Conservation (phyloP, 2,797 vertebrate genomes). For the Avahi laniger region DNA sequence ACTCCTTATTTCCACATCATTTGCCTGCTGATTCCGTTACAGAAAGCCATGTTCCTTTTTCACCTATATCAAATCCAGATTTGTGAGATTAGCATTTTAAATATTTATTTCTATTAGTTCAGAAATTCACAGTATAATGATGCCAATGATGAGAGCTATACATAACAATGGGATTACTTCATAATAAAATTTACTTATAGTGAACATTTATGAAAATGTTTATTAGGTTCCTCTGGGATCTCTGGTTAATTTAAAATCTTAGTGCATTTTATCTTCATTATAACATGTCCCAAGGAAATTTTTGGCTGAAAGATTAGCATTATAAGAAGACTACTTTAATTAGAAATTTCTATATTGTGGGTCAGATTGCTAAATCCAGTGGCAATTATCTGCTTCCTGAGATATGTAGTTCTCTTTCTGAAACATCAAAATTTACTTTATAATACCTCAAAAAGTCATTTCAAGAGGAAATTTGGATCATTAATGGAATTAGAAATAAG, state of each 20-base stretch:
- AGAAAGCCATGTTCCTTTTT: not conserved
- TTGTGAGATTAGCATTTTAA: conserved; percentile 39
- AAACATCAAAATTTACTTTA: conserved; percentile 60
- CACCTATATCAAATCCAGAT: not conserved
- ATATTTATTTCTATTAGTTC: conserved; percentile 36
- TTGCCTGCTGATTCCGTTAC: not conserved
- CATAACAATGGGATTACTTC: conserved; percentile 35
- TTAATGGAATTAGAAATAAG: conserved; percentile 51
- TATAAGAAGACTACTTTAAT: conserved; percentile 62
- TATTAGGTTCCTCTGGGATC: conserved; percentile 59
- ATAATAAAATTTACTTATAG: conserved; percentile 45
- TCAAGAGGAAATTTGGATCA: conserved; percentile 43
- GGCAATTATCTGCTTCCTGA: conserved; percentile 43
- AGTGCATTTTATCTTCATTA: conserved; percentile 58
- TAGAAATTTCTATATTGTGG: conserved; percentile 64
- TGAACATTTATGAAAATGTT: conserved; percentile 59
- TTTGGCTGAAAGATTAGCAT: conserved; percentile 67
- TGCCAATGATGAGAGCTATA: not conserved
- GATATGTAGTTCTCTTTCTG: conserved; percentile 58
- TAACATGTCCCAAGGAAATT: conserved; percentile 66
- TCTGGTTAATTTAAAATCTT: conserved; percentile 54
- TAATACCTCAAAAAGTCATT: conserved; percentile 58
- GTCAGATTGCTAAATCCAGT: conserved; percentile 60
- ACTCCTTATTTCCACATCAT: not conserved
- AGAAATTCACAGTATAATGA: conserved; percentile 41